Base-by-base conservation (phyloP, 1,140 invertebrate species). In the Lordiphosa stackelbergi region DNA sequence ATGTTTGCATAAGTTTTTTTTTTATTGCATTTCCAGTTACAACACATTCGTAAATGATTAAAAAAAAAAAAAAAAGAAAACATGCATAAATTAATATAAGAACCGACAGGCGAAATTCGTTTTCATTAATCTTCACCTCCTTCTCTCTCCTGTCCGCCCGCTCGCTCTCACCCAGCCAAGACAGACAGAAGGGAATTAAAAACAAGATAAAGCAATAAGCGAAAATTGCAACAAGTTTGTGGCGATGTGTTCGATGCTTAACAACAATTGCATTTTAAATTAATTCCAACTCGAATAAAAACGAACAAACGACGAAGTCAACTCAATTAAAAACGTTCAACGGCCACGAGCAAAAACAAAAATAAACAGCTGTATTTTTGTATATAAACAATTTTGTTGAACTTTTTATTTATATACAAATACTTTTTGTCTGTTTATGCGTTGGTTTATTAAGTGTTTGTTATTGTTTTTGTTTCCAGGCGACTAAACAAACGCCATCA, bases 221-320 rank as follows among this genome's bases (percentile, higher is more conserved):
- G 68, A 71, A 81, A 83, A 81, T 83, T 81, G 72, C 75, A 81
- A 83, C 75, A 81, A 81, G 77, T 81, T 83, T 71, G 48, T 58
- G 62, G 38, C 37, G 64, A 22, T 35, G 38, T 38, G 51, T 45
- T 59, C 54, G 35, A 63, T 37, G 57, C 38, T 69, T 55, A 60
- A 71, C 73, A 70, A 81, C 75, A 81, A 83, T 81, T 81, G 57
- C 55, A 83, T 65, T 83, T 72, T 62, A 79, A 75, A 75, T 75
- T 81, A 83, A 83, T 75, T 71, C 43, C 54, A 71, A 68, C 49
- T 68, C 58, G 69, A 71, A 22, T 24, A 38, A 51, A 53, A 68
- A 68, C 64, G 66, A 75, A 79, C 36, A 34, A 51, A 41, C 36
- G 41, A 54, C 13, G 24, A 54, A 42, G 61, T 75, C 59, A 83